phyloP scores from a whole-genome alignment of 2,797 vertebrate species.

The Stomatorhinus walkeri region DNA sequence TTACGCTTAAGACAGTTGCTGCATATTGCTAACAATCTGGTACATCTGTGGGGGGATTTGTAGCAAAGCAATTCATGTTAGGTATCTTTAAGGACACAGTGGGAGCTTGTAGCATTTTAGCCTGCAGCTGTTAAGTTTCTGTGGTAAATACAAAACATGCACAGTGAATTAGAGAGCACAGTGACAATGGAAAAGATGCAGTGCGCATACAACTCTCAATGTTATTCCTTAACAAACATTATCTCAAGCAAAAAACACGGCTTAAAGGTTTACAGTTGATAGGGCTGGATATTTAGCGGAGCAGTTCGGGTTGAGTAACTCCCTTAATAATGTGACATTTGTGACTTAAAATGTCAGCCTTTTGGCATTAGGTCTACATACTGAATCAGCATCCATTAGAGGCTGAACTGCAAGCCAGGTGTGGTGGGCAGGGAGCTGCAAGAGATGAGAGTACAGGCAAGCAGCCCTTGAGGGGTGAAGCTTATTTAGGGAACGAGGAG shows the following conservation, averaged over 20 bases:
- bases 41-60: not conserved
- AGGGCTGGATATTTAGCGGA: not conserved
- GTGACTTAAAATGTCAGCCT: not conserved
- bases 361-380: not conserved
- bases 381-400: not conserved
- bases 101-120: not conserved
- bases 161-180: not conserved
- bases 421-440: not conserved
- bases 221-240: not conserved
- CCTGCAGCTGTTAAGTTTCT: not conserved
- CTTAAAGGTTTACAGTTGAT: not conserved
- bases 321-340: conserved; percentile 1
- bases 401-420: not conserved
- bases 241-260: not conserved
- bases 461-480: not conserved
- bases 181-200: not conserved
- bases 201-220: not conserved
- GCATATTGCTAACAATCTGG: conserved; percentile 5
- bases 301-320: not conserved
- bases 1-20: not conserved
- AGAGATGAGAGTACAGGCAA: not conserved
- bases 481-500: not conserved
- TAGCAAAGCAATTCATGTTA: not conserved
- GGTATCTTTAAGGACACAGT: not conserved
- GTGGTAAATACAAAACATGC: not conserved